These are phyloP conservation scores for Heteromyza rotundicornis DNA, from an alignment of 2,888 invertebrate species.

Conservation along the genomic window DNA sequence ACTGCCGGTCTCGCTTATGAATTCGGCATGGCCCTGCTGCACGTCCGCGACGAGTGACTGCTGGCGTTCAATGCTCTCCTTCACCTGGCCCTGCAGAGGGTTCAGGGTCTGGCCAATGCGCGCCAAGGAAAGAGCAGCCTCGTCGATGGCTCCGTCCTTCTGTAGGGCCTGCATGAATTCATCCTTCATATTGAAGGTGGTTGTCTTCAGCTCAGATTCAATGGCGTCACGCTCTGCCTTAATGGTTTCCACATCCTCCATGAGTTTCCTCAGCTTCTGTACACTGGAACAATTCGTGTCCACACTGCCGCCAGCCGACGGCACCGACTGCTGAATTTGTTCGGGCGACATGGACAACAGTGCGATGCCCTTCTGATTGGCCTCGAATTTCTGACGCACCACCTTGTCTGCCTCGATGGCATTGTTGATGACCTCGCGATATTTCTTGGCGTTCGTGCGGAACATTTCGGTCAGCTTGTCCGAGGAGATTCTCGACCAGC, in stretches of 20 bases:
- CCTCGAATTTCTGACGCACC: constrained; percentile 85
- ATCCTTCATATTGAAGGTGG: constrained; percentile 81
- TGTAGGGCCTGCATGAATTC: constrained; percentile 78
- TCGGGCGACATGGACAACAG: constrained; percentile 78
- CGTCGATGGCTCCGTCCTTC: constrained; percentile 79
- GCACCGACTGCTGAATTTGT: constrained; percentile 75
- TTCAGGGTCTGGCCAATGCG: constrained; percentile 77
- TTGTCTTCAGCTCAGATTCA: constrained; percentile 83
- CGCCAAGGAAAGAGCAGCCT: constrained; percentile 74
- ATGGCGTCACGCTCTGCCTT: constrained; percentile 89
- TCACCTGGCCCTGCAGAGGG: constrained; percentile 79
- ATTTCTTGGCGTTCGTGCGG: constrained; percentile 87
- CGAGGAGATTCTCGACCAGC: constrained; percentile 91
- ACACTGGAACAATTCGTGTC: constrained; percentile 70
- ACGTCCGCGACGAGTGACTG: constrained; percentile 73
- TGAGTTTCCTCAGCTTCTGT: constrained; percentile 73
- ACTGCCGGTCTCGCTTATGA: constrained; percentile 69
- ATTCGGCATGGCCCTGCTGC: constrained; percentile 65
- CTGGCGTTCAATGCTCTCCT: constrained; percentile 77
- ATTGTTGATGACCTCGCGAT: constrained; percentile 89
- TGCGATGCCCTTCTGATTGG: constrained; percentile 77
- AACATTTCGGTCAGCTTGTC: constrained; percentile 88
- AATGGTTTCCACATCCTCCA: constrained; percentile 83
- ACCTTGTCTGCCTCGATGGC: constrained; percentile 83
- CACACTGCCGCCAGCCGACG: constrained; percentile 67